Evolutionary conservation across 2,888 invertebrate genomes (phyloP), one percentile per base, ranked within the genome.

Genomic region (Noctua pronuba): DNA sequence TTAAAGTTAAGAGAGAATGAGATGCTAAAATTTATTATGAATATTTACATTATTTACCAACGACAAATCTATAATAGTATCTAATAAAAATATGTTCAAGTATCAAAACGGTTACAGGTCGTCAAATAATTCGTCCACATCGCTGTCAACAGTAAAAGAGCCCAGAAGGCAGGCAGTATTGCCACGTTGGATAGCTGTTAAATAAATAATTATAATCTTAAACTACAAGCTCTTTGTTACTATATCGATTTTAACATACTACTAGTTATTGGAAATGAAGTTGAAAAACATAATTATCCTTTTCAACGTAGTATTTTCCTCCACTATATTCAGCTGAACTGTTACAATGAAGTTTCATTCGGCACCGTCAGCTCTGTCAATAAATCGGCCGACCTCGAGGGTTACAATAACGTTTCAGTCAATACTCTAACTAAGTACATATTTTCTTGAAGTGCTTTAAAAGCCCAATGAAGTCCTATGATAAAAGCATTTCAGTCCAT

Each of bases 391-490:
- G 18, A 80, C 41, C 21, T 16, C 31, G 31, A 65, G 16, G 44
- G 28, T 44, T 58, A 49, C 49, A 74, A 66, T 66, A 44, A n/a
- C 41, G 49, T 66, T 81, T 31, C 16, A 60, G 49, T 49, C n/a
- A 60, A 79, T 66, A 74, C 35, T 58, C 13, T 58, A 74, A 60
- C 66, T 60, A 60, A 44, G 49, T 18, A 65, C 65, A 58, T 55
- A 75, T 67, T 55, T 46, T 31, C 31, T 58, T 49, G 35, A 66
- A 82, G 49, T 44, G 21, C 64, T 77, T 69, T 69, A 21, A 58
- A 68, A 68, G 52, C 35, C 31, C 13, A 58, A 18, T 64, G 16
- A 74, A 55, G 67, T 58, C 4, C 31, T 78, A 58, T 35, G 49
- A 67, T 71, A 55, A 62, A 67, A 41, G 31, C 52, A 35, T 60